Conservation (phyloP, 2,797 vertebrate genomes). For the Mycteria americana region DNA sequence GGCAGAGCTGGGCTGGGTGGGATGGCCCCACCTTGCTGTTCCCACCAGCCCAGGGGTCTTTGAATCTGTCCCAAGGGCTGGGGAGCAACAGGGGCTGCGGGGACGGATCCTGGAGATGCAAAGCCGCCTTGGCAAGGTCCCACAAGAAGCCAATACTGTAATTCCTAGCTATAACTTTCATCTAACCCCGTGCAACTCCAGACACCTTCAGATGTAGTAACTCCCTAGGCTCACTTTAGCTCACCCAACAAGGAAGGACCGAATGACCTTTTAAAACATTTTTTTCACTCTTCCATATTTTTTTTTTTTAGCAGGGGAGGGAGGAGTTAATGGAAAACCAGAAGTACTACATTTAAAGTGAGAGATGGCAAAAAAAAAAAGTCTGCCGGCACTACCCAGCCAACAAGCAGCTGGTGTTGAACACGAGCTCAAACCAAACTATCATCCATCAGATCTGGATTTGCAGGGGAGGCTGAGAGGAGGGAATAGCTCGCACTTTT, state of each 20-base stretch:
- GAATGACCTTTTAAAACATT: neutral
- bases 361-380: neutral
- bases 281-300: neutral
- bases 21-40: accelerated
- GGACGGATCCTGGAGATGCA: neutral
- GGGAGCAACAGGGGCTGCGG: neutral
- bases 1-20: neutral
- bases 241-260: neutral
- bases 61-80: neutral
- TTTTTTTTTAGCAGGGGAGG: neutral
- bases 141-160: neutral
- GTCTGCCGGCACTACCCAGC: neutral
- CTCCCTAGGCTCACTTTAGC: neutral
- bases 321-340: neutral
- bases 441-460: neutral
- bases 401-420: neutral
- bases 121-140: neutral
- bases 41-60: neutral
- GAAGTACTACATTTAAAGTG: neutral
- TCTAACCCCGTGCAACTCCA: neutral
- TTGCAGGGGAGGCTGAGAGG: neutral
- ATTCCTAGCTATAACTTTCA: neutral
- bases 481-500: neutral
- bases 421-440: neutral
- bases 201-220: neutral